Evolutionary conservation across 2,797 vertebrate genomes (phyloP), one percentile per base, ranked within the genome.

Genomic region (Eleutherodactylus coqui): DNA sequence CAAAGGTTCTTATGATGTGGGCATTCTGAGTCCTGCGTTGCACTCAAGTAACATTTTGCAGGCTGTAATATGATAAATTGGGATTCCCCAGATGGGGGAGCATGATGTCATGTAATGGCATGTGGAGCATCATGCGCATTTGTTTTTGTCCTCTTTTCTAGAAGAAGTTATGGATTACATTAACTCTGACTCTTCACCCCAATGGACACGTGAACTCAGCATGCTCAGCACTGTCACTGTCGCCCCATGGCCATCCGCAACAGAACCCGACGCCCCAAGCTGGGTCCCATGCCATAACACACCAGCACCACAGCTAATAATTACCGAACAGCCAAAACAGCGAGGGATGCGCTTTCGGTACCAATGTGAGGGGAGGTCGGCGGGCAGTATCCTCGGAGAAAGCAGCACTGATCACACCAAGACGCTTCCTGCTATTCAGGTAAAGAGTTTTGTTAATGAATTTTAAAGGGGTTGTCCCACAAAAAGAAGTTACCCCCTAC

Each of bases 341-440:
- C 92, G 97, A 5, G 97, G 97, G 34, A 98, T 98, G 97, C 93
- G 97, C n/a, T 99, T 99, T 89, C 97, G 97, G 64, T 99, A 99
- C 1, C 95, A 98, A 90, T 99, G 97, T 0, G 97, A 97, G 90
- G 97, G 97, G 0, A 94, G 97, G 36, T 98, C 97, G 0, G 97
- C 96, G 0, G 97, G 97, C 29, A 99, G 97, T 93, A 99, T 99
- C 91, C 93, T 98, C 16, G 97, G 97, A 0, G 93, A 95, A 43
- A 94, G 93, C 87, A 97, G 96, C 92, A 97, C 94, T 0, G 97
- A 97, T 3, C 91, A 93, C 87, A 96, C 90, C 92, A 98, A 98
- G 92, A 97, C 96, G 4, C 94, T 97, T 86, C 97, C 97, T 0
- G 88, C 94, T 0, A 94, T 97, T 34, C 95, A 97, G 96, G 97